A percentile compares a stretch with the other conserved stretches of the same genome.
These are phyloP conservation scores for Columba guinea DNA, from an alignment of 2,797 vertebrate genomes.

Conservation along the genomic window DNA sequence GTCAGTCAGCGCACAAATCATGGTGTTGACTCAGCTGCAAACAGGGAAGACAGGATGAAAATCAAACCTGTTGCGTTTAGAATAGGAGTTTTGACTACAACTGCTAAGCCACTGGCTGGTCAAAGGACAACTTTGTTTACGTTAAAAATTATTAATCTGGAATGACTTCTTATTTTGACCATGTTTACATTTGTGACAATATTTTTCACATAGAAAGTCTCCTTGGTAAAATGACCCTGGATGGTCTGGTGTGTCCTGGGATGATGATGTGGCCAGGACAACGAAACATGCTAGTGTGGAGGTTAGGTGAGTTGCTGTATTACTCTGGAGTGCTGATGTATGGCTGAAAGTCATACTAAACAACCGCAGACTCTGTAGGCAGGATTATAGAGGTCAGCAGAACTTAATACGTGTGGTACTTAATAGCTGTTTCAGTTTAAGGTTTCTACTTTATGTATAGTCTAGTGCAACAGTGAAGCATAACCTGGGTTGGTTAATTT, in stretches of 20 bases:
- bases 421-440: not conserved
- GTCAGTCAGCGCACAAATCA: not conserved
- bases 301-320: conserved; percentile 1
- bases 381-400: not conserved
- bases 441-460: not conserved
- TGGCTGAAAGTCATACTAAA: not conserved
- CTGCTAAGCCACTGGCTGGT: not conserved
- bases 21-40: not conserved
- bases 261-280: not conserved
- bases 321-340: not conserved
- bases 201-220: not conserved
- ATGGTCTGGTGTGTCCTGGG: not conserved
- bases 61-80: not conserved
- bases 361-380: not conserved
- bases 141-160: conserved; percentile 17
- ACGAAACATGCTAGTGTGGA: not conserved
- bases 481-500: not conserved
- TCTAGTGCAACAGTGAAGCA: too few species aligned
- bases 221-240: not conserved
- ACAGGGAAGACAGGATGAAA: not conserved
- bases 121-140: not conserved
- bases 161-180: not conserved
- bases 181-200: conserved; percentile 5
- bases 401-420: not conserved
- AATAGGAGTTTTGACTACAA: not conserved